These are phyloP conservation scores for Astreopora myriophthalma DNA, from an alignment of 64 coral and sea anemone species.

Conservation along the genomic window DNA sequence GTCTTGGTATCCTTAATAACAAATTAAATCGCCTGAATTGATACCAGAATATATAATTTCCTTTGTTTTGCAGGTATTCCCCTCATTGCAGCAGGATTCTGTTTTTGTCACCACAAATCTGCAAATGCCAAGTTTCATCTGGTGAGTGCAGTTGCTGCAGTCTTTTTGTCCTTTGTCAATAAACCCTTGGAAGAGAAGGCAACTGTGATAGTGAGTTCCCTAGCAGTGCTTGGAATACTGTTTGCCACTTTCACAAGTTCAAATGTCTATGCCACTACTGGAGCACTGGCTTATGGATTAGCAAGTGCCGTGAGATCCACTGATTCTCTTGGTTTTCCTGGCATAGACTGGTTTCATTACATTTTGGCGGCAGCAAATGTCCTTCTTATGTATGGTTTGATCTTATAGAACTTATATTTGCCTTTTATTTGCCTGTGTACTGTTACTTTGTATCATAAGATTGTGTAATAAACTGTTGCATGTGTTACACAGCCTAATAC, in stretches of 20 bases:
- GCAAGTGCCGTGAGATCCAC: constrained; percentile 65
- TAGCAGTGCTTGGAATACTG: constrained; percentile 81
- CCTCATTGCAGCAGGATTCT: constrained; percentile 85
- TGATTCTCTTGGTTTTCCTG: constrained; percentile 71
- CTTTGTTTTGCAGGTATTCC: constrained; percentile 76
- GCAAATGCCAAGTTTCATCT: constrained; percentile 71
- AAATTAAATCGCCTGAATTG: too few relatives aligned
- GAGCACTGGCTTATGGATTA: constrained; percentile 71
- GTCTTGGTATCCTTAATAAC: too few relatives aligned
- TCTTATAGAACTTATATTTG: background rate
- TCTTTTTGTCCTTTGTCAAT: constrained; percentile 59
- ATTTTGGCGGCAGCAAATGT: constrained; percentile 76
- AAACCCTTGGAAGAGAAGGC: constrained; percentile 47
- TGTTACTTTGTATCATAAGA: too few relatives aligned
- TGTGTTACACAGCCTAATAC: too few relatives aligned
- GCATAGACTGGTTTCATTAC: constrained; percentile 96
- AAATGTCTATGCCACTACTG: constrained; percentile 68
- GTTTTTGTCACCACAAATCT: constrained; percentile 60
- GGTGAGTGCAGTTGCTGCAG: constrained; percentile 63
- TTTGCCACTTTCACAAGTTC: constrained; percentile 59
- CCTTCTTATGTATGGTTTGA: constrained; percentile 71
- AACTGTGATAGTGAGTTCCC: constrained; percentile 51
- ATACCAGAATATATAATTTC: background rate
- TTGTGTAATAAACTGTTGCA: too few relatives aligned
- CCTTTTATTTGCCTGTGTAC: too few relatives aligned